Evolutionary conservation across 2,113 vertebrate species (phyloP).

Genomic region (Periophthalmodon schlosseri): DNA sequence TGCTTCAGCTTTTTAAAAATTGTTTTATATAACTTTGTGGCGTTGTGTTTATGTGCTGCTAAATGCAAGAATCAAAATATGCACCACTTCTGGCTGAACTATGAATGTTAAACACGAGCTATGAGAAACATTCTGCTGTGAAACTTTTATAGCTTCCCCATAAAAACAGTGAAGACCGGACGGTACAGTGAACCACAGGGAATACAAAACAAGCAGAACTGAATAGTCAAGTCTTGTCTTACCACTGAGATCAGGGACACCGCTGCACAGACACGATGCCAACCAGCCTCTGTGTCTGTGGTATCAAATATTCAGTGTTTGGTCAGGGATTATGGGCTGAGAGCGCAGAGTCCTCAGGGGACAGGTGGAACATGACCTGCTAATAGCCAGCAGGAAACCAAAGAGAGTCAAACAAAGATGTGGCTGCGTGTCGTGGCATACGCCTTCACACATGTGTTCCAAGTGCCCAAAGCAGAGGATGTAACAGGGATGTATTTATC

Average conservation of each 20-base stretch:
- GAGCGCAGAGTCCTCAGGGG: slow-evolving; percentile 47
- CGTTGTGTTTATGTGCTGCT: neutral
- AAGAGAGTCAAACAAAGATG: slow-evolving; percentile 68
- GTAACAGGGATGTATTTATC: neutral
- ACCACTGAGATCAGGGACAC: slow-evolving; percentile 27
- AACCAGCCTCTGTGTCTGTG: slow-evolving; percentile 30
- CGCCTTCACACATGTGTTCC: slow-evolving; percentile 16
- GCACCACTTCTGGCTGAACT: neutral
- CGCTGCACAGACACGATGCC: slow-evolving; percentile 33
- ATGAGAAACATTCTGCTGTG: slow-evolving; percentile 7
- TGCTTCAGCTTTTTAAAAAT: too few relatives aligned
- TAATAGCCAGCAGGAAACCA: slow-evolving; percentile 67
- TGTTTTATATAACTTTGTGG: neutral
- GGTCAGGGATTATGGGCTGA: slow-evolving; percentile 70
- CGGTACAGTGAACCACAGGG: slow-evolving; percentile 10
- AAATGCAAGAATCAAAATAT: slow-evolving; percentile 1
- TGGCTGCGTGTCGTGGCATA: slow-evolving; percentile 33
- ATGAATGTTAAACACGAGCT: neutral
- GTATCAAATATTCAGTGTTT: slow-evolving; percentile 80
- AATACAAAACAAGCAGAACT: slow-evolving; percentile 26
- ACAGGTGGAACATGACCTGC: slow-evolving; percentile 77
- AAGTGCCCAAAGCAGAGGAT: neutral
- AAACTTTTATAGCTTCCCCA: slow-evolving; percentile 9
- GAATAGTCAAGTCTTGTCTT: slow-evolving; percentile 29
- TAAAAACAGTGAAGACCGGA: neutral